Base-by-base conservation (phyloP, 2,797 vertebrate species). In the Crocidura indochinensis region DNA sequence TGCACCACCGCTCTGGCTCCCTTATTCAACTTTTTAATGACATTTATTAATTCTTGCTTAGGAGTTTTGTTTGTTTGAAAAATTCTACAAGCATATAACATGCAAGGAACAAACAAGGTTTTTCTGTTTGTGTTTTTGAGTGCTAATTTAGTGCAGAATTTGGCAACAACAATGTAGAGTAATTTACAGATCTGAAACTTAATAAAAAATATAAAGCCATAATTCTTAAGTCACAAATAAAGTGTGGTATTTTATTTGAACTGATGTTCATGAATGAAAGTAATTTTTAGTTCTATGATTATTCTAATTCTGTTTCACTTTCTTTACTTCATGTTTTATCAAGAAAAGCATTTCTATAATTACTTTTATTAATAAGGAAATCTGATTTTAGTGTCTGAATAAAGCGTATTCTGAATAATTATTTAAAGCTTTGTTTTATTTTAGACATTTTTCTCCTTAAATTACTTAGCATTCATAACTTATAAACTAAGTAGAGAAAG, bases 241-340 rank as follows among this genome's bases (percentile, higher is more conserved):
- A 92, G 91, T 96, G 95, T 94, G 94, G 97, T 84, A 93, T 96
- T 98, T 97, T 94, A 96, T 96, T 96, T 96, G 67, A 88, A 96
- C 94, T 95, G 94, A 86, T 97, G 96, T 91, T 92, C 92, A 71
- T 94, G 85, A 96, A 94, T 93, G 53, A 88, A 96, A 92, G 47
- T 94, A 91, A 97, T 94, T 86, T 95, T 91, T 88, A 75, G 84
- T 95, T 60, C 38, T 38, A 19, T 97, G 97, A 71, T 17, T 69
- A 9, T 85, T 88, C 87, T 69, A n/a, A 87, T 69, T 44, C 4
- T 93, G 27, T 56, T 94, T 93, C 90, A 19, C 91, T 46, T 0
- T 0, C 49, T 65, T 2, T 1, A 89, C 46, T 49, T 91, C 12
- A 73, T 67, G 60, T 46, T 79, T 90, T 87, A 75, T 20, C 3